Percentiles rank a stretch among this genome's conserved stretches.
Evolutionary conservation across 2,113 vertebrate genomes (phyloP).

Genomic region (Centropus bengalensis): DNA sequence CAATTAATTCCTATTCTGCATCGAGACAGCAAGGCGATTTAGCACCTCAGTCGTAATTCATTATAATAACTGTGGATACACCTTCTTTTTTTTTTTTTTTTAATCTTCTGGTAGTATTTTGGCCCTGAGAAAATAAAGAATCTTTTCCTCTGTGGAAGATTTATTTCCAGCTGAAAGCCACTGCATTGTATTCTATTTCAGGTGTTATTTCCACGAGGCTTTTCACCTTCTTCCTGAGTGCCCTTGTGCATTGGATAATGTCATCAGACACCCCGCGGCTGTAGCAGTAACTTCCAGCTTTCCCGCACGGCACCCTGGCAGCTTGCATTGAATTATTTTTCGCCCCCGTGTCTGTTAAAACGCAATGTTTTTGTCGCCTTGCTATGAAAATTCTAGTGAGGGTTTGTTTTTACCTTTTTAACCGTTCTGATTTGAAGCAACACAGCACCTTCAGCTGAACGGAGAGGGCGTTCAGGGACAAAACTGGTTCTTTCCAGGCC

Average conservation of each 20-base stretch:
- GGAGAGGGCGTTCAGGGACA: background rate
- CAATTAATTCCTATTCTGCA: background rate
- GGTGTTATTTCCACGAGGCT: background rate
- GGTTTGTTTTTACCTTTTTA: background rate
- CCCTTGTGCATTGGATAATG: accelerated
- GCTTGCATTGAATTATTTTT: background rate
- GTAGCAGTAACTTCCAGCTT: background rate
- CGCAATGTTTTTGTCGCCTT: background rate
- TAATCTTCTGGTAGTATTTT: background rate
- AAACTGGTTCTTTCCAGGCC: background rate
- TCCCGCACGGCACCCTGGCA: background rate
- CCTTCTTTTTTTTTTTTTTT: background rate
- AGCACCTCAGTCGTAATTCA: background rate
- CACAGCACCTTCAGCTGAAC: background rate
- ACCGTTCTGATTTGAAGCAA: background rate
- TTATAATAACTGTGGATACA: background rate
- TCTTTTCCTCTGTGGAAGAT: background rate
- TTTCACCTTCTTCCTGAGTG: background rate
- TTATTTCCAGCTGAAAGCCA: background rate
- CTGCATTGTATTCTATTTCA: background rate
- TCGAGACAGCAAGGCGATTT: background rate
- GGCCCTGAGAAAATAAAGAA: background rate
- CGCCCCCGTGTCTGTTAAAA: background rate
- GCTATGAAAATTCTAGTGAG: background rate
- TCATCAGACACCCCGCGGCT: background rate